A percentile compares a stretch with the other conserved stretches of the same genome.
Conservation (phyloP, 37 sponge, comb jelly and placozoan genomes). For the Crambe crambe region DNA sequence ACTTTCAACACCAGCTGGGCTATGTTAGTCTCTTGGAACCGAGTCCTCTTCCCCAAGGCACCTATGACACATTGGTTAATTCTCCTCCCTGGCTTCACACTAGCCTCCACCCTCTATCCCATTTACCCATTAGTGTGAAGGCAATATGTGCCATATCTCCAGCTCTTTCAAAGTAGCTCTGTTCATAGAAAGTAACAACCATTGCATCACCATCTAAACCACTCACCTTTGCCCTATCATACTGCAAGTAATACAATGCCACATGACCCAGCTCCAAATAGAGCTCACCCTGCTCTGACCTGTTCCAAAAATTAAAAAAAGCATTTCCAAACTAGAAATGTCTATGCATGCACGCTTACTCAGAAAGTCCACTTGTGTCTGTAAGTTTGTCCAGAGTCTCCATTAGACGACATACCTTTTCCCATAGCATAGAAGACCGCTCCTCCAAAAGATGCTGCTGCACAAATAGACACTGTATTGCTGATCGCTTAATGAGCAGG, state of each 20-base stretch:
- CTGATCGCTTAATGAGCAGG: constrained; percentile 19
- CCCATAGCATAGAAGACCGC: constrained; percentile 48
- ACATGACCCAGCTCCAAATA: constrained; percentile 64
- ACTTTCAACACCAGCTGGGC: constrained; percentile 82
- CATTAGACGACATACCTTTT: constrained; percentile 28
- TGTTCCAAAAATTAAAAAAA: background rate
- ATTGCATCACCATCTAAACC: background rate
- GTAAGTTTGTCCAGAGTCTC: background rate
- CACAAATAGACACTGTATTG: constrained; percentile 48
- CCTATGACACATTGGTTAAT: constrained; percentile 21
- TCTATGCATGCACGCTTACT: too few species aligned
- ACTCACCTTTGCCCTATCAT: constrained; percentile 53
- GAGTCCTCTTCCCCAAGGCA: constrained; percentile 86
- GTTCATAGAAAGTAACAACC: background rate
- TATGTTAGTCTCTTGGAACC: constrained; percentile 71
- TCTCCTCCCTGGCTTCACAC: too few species aligned
- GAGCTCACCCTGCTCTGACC: constrained; percentile 37
- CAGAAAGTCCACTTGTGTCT: background rate
- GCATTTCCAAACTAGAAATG: too few species aligned
- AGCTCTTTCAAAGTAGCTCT: constrained; percentile 57
- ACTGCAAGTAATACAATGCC: constrained; percentile 56
- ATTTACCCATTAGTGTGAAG: constrained; percentile 33
- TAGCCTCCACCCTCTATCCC: background rate
- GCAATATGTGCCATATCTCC: constrained; percentile 16
- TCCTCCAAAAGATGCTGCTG: constrained; percentile 54